These are phyloP conservation scores for Lepidonotus clava DNA, from an alignment of 2,888 invertebrate species.

Conservation along the genomic window DNA sequence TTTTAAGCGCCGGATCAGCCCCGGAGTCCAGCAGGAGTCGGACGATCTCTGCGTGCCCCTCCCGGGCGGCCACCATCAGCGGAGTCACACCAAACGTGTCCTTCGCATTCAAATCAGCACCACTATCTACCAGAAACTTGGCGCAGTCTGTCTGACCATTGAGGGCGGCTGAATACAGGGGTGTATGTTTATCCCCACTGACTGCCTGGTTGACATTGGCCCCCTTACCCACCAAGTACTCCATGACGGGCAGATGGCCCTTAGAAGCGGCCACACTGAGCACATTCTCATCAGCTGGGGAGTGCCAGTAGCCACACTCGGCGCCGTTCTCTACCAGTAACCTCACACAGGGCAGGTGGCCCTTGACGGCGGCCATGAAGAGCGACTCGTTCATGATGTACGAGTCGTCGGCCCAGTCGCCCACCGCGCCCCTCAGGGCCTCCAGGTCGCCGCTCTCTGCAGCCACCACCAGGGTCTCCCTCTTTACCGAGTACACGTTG, in stretches of 20 bases:
- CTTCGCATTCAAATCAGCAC: neutral
- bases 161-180: conserved; percentile 3
- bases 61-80: conserved; percentile 76
- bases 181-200: conserved; percentile 24
- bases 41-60: conserved; percentile 73
- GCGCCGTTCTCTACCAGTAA: neutral
- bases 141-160: neutral
- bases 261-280: neutral
- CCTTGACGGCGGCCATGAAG: conserved; percentile 6
- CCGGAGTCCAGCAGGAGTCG: conserved; percentile 75
- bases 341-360: neutral
- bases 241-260: neutral
- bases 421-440: neutral
- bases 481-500: neutral
- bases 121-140: conserved; percentile 4
- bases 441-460: conserved; percentile 2
- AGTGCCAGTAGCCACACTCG: conserved; percentile 24
- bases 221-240: neutral
- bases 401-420: neutral
- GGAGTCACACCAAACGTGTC: conserved; percentile 67
- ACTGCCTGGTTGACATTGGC: neutral
- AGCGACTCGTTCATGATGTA: conserved; percentile 19
- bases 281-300: neutral
- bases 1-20: conserved; percentile 71
- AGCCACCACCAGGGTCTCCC: neutral